These are phyloP conservation scores for Megamerina dolium DNA, from an alignment of 2,888 invertebrate genomes.

Conservation along the genomic window DNA sequence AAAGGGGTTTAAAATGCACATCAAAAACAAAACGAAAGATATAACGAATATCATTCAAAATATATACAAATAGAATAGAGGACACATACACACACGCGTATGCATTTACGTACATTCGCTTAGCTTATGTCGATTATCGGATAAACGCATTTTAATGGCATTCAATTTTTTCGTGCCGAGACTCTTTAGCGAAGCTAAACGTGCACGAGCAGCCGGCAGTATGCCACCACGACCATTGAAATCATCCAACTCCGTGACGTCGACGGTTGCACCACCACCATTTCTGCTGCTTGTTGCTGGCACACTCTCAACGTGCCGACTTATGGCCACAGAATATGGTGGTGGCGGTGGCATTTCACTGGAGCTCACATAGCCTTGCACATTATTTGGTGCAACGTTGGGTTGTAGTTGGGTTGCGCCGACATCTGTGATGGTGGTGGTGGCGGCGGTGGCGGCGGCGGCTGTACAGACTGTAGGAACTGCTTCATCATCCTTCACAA, in stretches of 20 bases:
- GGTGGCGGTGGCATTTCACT: constrained; percentile 26
- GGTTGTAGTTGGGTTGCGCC: not conserved
- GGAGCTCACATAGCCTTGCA: not conserved
- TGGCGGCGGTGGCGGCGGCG: constrained; percentile 7
- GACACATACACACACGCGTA: too few species aligned
- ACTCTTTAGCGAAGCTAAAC: constrained; percentile 60
- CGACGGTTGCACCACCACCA: constrained; percentile 9
- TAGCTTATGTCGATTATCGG: constrained; percentile 46
- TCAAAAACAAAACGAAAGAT: too few species aligned
- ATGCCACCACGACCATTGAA: constrained; percentile 28
- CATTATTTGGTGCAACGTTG: not conserved
- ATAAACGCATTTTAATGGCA: constrained; percentile 58
- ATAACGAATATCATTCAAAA: too few species aligned
- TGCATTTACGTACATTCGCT: constrained; percentile 45
- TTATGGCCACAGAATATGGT: constrained; percentile 30
- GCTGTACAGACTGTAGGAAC: constrained; percentile 22
- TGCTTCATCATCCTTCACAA: constrained; percentile 32
- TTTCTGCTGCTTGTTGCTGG: constrained; percentile 4
- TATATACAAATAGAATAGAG: not conserved
- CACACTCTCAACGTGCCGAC: constrained; percentile 20
- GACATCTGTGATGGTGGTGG: not conserved
- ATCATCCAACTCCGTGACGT: constrained; percentile 28
- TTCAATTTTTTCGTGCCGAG: constrained; percentile 64
- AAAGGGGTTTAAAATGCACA: constrained; percentile 15
- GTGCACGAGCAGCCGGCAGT: constrained; percentile 51